phyloP scores from a whole-genome alignment of 2,888 invertebrate species.

The Nudaria mundana region DNA sequence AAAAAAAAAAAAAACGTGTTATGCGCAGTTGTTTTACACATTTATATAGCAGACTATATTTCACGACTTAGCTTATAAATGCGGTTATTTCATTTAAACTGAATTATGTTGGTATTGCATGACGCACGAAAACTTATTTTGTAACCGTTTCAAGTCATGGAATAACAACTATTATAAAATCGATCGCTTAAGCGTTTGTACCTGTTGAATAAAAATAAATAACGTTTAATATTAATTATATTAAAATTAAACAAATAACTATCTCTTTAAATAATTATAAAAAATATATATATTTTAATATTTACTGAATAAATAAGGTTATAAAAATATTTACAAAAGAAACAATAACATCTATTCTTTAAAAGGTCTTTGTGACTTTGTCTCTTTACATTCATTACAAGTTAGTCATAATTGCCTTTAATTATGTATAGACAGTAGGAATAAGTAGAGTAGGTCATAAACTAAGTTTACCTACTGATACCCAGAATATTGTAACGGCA shows the following conservation, averaged over 20 bases:
- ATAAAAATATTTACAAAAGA: too few relatives aligned
- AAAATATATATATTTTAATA: too few relatives aligned
- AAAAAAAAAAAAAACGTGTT: conserved; percentile 5
- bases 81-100: conserved; percentile 38
- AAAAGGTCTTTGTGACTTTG: too few relatives aligned
- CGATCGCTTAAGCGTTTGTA: conserved; percentile 34
- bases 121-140: conserved; percentile 41
- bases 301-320: too few relatives aligned
- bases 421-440: too few relatives aligned
- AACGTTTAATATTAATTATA: neutral
- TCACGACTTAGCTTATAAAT: conserved; percentile 30
- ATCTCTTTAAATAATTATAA: too few relatives aligned
- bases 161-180: conserved; percentile 43
- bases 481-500: too few relatives aligned
- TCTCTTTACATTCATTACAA: too few relatives aligned
- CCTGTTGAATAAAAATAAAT: conserved; percentile 38
- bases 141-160: conserved; percentile 43
- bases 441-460: too few relatives aligned
- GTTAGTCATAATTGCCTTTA: too few relatives aligned
- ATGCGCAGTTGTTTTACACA: conserved; percentile 13
- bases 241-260: neutral
- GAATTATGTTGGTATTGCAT: conserved; percentile 46
- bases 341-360: too few relatives aligned
- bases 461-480: too few relatives aligned
- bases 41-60: conserved; percentile 35